Evolutionary conservation across 2,888 invertebrate species (phyloP), one percentile per base, ranked within the genome.

Genomic region (Apamea monoglypha): DNA sequence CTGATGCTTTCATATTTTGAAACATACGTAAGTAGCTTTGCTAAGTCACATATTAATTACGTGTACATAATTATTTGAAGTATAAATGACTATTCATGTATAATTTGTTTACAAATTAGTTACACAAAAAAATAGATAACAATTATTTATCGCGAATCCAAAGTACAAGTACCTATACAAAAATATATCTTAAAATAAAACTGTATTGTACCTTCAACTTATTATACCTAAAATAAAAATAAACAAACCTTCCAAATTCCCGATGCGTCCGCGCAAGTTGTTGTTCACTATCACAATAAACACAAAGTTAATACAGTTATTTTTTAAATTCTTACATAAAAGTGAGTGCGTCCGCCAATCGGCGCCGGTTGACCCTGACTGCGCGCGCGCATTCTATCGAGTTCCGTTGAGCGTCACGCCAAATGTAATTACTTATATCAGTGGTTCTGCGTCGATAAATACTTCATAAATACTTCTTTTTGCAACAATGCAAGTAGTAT

Each of bases 341-440:
- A 71, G 40, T 32, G 21, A 68, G 21, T 59, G 74, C 90, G 79
- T 84, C 90, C 87, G 71, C 71, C 70, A 81, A 78, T 81, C 70
- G 76, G 72, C 90, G 80, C 61, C 66, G 84, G 78, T 90, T 91
- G 92, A 88, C 90, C 90, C 84, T 89, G 88, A 94, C 93, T 93
- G 90, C 87, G 87, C 85, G 82, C 80, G 88, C 87, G 81, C 85
- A 76, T 63, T 71, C 64, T 67, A 56, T 81, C 71, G 44, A 77
- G 80, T 79, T 80, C 64, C 56, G 74, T 84, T 82, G 81, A 80
- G 80, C 76, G 14, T 64, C 68, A 80, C 67, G 80, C 74, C 4
- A 40, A 76, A 74, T 56, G 29, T 69, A 75, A 84, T 77, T 85
- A 87, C 56, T 40, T 36, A 36, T 44, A 79, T 68, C 67, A 66